Conservation (phyloP, 2,113 vertebrate genomes). For the Oreotrochilus melanogaster region DNA sequence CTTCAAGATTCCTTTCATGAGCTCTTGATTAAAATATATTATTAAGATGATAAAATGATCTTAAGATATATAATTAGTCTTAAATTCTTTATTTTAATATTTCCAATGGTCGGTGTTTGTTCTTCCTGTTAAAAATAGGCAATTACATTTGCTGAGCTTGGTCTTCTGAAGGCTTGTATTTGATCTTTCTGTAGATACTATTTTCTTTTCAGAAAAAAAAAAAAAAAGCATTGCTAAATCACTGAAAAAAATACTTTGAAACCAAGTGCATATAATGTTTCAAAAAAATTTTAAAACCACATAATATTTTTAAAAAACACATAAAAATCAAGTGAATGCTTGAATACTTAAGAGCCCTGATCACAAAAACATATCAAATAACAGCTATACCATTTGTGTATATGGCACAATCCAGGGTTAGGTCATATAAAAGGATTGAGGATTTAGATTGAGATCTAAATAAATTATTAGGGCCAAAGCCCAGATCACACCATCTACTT, state of each 20-base stretch:
- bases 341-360: neutral
- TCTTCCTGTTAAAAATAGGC: neutral
- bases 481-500: neutral
- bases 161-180: neutral
- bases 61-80: neutral
- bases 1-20: neutral
- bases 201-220: neutral
- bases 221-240: neutral
- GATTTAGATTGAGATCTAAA: neutral
- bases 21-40: neutral
- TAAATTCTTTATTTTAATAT: neutral
- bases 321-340: neutral
- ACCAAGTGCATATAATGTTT: neutral
- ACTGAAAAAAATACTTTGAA: neutral
- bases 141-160: neutral
- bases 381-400: neutral
- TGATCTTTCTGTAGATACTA: neutral
- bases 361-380: neutral
- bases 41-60: neutral
- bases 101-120: neutral
- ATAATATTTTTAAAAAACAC: neutral
- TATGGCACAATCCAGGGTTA: neutral
- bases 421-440: neutral
- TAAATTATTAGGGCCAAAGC: neutral
- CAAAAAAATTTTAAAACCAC: neutral